Evolutionary conservation across 2,113 vertebrate genomes (phyloP), one percentile per base, ranked within the genome.

Genomic region (Epinephelus moara): DNA sequence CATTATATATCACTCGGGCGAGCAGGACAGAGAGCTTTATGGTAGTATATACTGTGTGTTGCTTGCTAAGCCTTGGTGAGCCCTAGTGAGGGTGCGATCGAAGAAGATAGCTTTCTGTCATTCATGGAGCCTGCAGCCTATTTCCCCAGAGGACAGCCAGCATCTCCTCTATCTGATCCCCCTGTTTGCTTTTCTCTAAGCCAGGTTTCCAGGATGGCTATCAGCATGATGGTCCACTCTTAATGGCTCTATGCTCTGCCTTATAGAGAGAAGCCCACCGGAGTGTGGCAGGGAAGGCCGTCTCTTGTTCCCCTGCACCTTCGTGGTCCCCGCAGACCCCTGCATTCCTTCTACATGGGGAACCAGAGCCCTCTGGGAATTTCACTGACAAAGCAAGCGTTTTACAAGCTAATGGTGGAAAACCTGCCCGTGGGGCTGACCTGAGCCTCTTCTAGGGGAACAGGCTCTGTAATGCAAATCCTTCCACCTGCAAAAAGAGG

Each of bases 401-500:
- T 93, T 90, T 80, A 80, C 59, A 71, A 81, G 50, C 70, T 80
- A 85, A 89, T 86, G 74, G 75, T 72, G 75, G 76, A 91, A 85
- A 88, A 83, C 42, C 81, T 70, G 78, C 77, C 76, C 70, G 11
- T n/a, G 72, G 73, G 85, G 78, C 82, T 63, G 78, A 82, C 71
- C 77, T 14, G 50, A 78, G 73, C 68, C 66, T 81, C 76, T 79
- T 84, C 66, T 42, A 53, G 62, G 71, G 67, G 84, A 86, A 71
- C 70, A 23, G 27, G 47, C 85, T 82, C 67, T 60, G 52, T 50
- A 60, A 86, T 52, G 75, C 50, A 73, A 78, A 83, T 87, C 76
- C 67, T 40, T 87, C 84, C 87, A 91, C 93, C 91, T 93, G 87
- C 85, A 92, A 80, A 93, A 94, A 92, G 91, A 91, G 93, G 91